Evolutionary conservation across 2,797 vertebrate genomes (phyloP).

Genomic region (Neomorphus geoffroyi): DNA sequence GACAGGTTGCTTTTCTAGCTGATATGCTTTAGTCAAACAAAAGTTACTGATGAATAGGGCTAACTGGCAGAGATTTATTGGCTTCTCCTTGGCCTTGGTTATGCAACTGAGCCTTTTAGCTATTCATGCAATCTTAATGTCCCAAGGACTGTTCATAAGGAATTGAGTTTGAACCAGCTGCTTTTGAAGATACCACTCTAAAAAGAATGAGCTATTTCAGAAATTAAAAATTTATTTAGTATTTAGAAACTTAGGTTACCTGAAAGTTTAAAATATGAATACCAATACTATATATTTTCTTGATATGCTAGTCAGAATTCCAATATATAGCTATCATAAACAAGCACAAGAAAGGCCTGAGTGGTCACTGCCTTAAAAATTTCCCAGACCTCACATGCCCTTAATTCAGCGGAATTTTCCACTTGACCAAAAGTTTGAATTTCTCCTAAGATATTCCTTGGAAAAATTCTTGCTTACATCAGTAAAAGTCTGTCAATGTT

Average conservation of each 20-base stretch:
- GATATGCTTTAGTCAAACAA: slow-evolving; percentile 48
- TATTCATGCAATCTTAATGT: slow-evolving; percentile 40
- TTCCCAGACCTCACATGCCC: background rate
- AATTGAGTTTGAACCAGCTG: background rate
- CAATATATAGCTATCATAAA: background rate
- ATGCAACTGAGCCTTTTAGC: slow-evolving; percentile 16
- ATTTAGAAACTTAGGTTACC: background rate
- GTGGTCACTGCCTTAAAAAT: background rate
- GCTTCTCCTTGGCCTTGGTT: slow-evolving; percentile 39
- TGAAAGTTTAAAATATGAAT: background rate
- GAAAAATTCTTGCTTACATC: background rate
- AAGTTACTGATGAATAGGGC: slow-evolving; percentile 53
- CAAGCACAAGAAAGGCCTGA: background rate
- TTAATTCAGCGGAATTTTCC: background rate
- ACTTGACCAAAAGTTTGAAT: background rate
- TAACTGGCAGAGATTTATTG: slow-evolving; percentile 46
- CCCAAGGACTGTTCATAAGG: background rate
- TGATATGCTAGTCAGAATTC: background rate
- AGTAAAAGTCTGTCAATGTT: background rate
- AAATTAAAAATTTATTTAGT: background rate
- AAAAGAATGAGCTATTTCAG: background rate
- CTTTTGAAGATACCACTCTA: background rate
- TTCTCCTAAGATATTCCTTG: background rate
- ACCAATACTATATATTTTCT: background rate
- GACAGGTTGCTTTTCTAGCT: slow-evolving; percentile 51